These are phyloP conservation scores for Eonycteris spelaea DNA, from an alignment of 2,113 vertebrate species.

Conservation along the genomic window DNA sequence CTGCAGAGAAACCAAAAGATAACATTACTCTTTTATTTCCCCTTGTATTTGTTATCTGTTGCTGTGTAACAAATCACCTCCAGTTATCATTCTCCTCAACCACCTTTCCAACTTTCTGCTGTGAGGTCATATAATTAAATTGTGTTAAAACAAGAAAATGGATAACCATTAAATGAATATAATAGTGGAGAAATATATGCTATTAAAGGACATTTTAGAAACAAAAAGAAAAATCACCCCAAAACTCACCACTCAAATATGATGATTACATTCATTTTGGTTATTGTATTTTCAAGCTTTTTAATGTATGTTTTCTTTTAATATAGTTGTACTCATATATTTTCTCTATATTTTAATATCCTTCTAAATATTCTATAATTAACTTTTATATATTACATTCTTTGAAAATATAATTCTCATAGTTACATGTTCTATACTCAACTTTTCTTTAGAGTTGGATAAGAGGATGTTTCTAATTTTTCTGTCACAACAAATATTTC, in stretches of 20 bases:
- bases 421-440: background rate
- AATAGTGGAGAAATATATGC: background rate
- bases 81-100: background rate
- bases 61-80: background rate
- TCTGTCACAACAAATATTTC: background rate
- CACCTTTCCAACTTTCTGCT: background rate
- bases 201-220: background rate
- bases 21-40: background rate
- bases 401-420: slow-evolving; percentile 2
- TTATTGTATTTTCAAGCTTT: background rate
- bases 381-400: background rate
- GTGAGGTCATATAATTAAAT: background rate
- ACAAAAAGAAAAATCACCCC: background rate
- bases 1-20: background rate
- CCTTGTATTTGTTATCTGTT: background rate
- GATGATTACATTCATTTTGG: background rate
- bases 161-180: background rate
- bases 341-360: background rate
- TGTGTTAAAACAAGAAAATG: background rate
- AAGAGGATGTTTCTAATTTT: background rate
- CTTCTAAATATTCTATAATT: background rate
- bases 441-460: background rate
- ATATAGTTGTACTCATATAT: background rate
- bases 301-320: background rate
- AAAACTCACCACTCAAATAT: background rate